Conservation (phyloP, 2,113 vertebrate genomes). For the Physeter macrocephalus region DNA sequence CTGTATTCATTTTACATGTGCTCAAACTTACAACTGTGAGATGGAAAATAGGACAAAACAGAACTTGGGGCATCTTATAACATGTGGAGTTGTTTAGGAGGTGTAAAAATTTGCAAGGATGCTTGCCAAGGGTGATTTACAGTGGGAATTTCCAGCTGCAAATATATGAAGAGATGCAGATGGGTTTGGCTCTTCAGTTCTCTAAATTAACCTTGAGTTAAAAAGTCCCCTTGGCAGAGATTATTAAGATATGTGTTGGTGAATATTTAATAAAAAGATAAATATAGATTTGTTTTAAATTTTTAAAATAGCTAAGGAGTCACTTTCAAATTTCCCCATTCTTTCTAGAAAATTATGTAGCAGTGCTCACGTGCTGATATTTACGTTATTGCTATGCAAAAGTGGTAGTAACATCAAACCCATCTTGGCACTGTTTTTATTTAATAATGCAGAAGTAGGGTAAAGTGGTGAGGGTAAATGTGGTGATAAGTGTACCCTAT, state of each 20-base stretch:
- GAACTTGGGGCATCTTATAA: slow-evolving; percentile 69
- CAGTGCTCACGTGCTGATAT: background rate
- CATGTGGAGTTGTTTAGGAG: slow-evolving; percentile 60
- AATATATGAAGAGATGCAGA: slow-evolving; percentile 59
- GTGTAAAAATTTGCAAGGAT: slow-evolving; percentile 51
- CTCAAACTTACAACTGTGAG: slow-evolving; percentile 50
- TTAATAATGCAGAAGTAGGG: background rate
- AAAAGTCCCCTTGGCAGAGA: slow-evolving; percentile 71
- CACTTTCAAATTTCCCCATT: slow-evolving; percentile 33
- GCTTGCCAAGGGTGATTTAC: slow-evolving; percentile 74
- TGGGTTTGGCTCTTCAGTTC: slow-evolving; percentile 54
- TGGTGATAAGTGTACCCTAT: background rate
- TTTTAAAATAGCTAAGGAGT: slow-evolving; percentile 29
- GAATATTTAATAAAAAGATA: slow-evolving; percentile 62
- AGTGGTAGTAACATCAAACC: background rate
- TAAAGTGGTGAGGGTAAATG: background rate
- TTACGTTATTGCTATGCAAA: background rate
- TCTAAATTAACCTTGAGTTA: slow-evolving; percentile 61
- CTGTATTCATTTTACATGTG: slow-evolving; percentile 46
- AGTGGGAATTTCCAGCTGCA: slow-evolving; percentile 76
- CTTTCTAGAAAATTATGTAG: slow-evolving; percentile 21
- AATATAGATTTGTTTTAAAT: slow-evolving; percentile 13
- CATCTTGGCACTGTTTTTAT: background rate
- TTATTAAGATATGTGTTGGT: slow-evolving; percentile 59
- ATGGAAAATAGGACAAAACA: slow-evolving; percentile 63